phyloP scores from a whole-genome alignment of 1,140 invertebrate species.

The Anoplophora glabripennis region DNA sequence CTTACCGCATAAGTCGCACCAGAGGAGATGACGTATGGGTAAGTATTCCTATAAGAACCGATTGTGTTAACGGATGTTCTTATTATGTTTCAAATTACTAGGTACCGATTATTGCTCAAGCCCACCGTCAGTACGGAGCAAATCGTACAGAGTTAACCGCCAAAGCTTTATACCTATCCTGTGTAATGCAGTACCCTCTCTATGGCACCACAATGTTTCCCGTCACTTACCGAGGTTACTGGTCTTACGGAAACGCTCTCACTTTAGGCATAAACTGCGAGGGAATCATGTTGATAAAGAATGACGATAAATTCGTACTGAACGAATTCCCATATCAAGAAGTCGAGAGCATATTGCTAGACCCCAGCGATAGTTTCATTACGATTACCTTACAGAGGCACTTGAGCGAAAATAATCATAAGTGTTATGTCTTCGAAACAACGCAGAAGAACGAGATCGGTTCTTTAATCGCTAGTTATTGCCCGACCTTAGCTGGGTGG shows the following conservation, averaged over 20 bases:
- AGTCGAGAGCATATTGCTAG: slow-evolving; percentile 86
- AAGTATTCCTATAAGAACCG: slow-evolving; percentile 25
- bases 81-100: slow-evolving; percentile 34
- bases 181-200: slow-evolving; percentile 95
- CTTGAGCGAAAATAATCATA: slow-evolving; percentile 65
- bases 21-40: slow-evolving; percentile 77
- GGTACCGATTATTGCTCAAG: slow-evolving; percentile 82
- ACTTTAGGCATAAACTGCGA: slow-evolving; percentile 88
- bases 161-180: slow-evolving; percentile 91
- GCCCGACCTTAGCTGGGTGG: slow-evolving; percentile 78
- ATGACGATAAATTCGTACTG: slow-evolving; percentile 85
- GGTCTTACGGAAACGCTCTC: slow-evolving; percentile 64
- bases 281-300: slow-evolving; percentile 83
- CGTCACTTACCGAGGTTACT: slow-evolving; percentile 80
- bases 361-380: slow-evolving; percentile 88
- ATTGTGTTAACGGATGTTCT: slow-evolving; percentile 14
- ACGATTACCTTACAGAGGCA: slow-evolving; percentile 73
- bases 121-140: slow-evolving; percentile 85
- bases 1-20: slow-evolving; percentile 70
- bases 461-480: slow-evolving; percentile 88
- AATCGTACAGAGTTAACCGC: slow-evolving; percentile 87
- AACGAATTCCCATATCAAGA: slow-evolving; percentile 85
- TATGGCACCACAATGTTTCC: slow-evolving; percentile 93
- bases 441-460: slow-evolving; percentile 87
- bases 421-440: slow-evolving; percentile 93